These are phyloP conservation scores for Idris sp. DNA, from an alignment of 1,140 invertebrate species.

Conservation along the genomic window DNA sequence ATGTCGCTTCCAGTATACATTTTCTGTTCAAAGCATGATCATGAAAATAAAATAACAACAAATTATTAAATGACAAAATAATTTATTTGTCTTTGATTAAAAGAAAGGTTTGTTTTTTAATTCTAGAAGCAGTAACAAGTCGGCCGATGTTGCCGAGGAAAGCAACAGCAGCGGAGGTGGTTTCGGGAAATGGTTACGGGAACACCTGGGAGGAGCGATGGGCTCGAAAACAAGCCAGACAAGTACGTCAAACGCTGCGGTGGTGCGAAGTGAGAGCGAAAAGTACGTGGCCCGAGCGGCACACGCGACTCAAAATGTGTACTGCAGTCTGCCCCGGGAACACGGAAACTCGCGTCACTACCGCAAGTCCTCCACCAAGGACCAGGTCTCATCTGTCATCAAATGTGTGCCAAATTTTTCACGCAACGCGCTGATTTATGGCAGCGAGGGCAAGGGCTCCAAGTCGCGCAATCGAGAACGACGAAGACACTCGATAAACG, in stretches of 20 bases:
- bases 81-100: too few species aligned
- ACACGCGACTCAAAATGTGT: conserved; percentile 73
- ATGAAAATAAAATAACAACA: too few species aligned
- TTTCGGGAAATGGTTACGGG: conserved; percentile 73
- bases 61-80: too few species aligned
- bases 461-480: too few species aligned
- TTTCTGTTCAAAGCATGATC: too few species aligned
- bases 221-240: conserved; percentile 66
- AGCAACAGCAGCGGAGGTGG: conserved; percentile 60
- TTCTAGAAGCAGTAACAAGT: conserved; percentile 25
- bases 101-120: neutral
- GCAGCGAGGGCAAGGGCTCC: too few species aligned
- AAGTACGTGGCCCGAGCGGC: conserved; percentile 65
- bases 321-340: conserved; percentile 72
- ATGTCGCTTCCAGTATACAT: conserved; percentile 7
- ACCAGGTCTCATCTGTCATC: too few species aligned
- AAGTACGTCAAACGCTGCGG: conserved; percentile 23
- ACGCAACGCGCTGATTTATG: too few species aligned
- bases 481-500: too few species aligned
- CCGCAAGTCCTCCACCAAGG: too few species aligned
- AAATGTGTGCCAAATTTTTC: too few species aligned
- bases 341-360: conserved; percentile 60
- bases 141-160: conserved; percentile 28
- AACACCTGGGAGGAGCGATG: conserved; percentile 68
- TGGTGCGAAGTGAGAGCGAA: conserved; percentile 58